These are phyloP conservation scores for Ecdyonurus torrentis DNA, from an alignment of 2,888 invertebrate genomes.

Conservation along the genomic window DNA sequence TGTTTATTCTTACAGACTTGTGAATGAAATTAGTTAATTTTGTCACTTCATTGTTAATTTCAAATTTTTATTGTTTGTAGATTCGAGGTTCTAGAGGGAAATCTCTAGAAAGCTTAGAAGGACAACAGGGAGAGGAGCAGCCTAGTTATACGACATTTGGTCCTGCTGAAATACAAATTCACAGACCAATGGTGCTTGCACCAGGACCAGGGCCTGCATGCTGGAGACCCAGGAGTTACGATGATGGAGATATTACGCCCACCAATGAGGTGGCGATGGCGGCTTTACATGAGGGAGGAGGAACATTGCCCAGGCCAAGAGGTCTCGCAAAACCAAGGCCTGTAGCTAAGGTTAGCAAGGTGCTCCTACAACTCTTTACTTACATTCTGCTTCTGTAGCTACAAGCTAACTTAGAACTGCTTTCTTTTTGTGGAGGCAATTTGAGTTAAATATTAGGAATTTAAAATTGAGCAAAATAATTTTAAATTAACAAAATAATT, in stretches of 20 bases:
- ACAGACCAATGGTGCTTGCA: slow-evolving; percentile 4
- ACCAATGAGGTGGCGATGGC: slow-evolving; percentile 46
- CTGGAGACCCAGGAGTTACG: slow-evolving; percentile 60
- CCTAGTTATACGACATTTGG: slow-evolving; percentile 1
- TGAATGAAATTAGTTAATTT: background rate
- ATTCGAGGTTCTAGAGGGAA: slow-evolving; percentile 70
- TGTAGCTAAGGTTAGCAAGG: slow-evolving; percentile 53
- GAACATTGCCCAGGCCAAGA: slow-evolving; percentile 72
- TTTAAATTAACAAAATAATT: background rate
- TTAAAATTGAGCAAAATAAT: background rate
- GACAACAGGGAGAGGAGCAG: slow-evolving; percentile 27
- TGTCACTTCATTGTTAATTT: no score
- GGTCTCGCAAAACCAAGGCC: slow-evolving; percentile 65
- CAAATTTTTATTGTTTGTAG: slow-evolving; percentile 29
- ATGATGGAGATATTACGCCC: slow-evolving; percentile 80
- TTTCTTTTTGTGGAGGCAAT: no score
- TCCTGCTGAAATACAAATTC: background rate
- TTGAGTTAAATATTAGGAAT: no score
- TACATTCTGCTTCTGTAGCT: no score
- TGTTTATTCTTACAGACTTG: no score
- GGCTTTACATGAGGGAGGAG: slow-evolving; percentile 46
- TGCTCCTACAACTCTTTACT: no score
- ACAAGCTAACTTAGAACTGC: no score
- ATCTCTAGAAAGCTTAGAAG: slow-evolving; percentile 70
- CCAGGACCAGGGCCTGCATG: slow-evolving; percentile 20